Evolutionary conservation across 2,113 vertebrate genomes (phyloP), one percentile per base, ranked within the genome.

Genomic region (Mesocricetus auratus): DNA sequence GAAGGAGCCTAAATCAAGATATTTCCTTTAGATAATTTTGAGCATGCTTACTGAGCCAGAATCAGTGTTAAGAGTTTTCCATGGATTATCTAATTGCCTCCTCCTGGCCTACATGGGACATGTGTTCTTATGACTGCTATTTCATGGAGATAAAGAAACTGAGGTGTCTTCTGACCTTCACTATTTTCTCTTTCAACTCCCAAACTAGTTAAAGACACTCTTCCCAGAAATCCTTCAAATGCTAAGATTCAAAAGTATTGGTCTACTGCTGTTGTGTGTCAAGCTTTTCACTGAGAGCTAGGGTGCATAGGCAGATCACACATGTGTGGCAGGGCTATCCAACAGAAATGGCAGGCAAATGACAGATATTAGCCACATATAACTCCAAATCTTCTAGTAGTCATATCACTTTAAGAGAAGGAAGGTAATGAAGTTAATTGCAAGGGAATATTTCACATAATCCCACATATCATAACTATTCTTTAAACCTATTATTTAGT

Each of bases 221-320:
- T 22, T 47, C 50, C 16, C 53, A 31, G 24, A 64, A 26, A 17
- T 79, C 31, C 50, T 75, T 62, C 12, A 8, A 1, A 75, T 9
- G n/a, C 71, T 89, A 2, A 56, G 39, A 39, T 39, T 33, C 0
- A 0, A 42, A 5, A 3, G 21, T 5, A 0, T 69, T 42, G 60
- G 11, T 42, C 42, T 50, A 2, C 26, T 78, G 11, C 88, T 90
- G 1, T 19, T n/a, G 19, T 45, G 22, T 33, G 7, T 53, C 53
- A 36, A n/a, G 45, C 22, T 53, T 73, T 50, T 53, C 81, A 10
- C 22, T 5, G 15, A 69, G 60, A 85, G 7, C 1, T 31, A 10
- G 62, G 86, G 53, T 22, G 1, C 1, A 4, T 26, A 4, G n/a
- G 21, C 21, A 45, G 39, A 29, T 13, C 1, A 53, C 2, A 4